Evolutionary conservation across 2,888 invertebrate genomes (phyloP), one percentile per base, ranked within the genome.

Genomic region (Ditula angustiorana): DNA sequence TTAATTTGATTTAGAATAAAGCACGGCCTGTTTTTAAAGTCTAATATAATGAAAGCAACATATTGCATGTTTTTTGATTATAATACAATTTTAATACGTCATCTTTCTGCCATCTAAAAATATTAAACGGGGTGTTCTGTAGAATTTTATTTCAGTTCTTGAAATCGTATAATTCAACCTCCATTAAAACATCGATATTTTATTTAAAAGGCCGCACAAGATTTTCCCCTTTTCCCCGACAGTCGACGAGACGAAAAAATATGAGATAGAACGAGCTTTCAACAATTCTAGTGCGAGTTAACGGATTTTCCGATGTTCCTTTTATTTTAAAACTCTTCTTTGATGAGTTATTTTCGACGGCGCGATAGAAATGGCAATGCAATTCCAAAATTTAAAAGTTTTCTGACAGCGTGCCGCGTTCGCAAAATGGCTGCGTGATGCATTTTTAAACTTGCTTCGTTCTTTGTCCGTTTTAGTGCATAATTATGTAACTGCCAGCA

Each of bases 291-390:
- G 53, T 59, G 24, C 57, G 58, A 64, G 64, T 64, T 64, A 64
- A 64, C 64, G 64, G 64, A 64, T 59, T 64, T 64, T 64, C 58
- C 44, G 26, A 26, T 41, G 46, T 59, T 59, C 64, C 53, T 64
- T 57, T 64, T 64, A 58, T 64, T 64, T 56, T 44, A 53, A 63
- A 71, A 71, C 71, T 73, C 71, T 74, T 77, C 71, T 75, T 78
- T 79, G 73, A 76, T 70, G 72, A 76, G 74, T 74, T 76, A 76
- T 80, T 76, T 78, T 71, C 74, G 71, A 69, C 55, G 23, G 52
- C 41, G 62, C 28, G 49, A 53, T 53, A 59, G 58, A 13, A 53
- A 21, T 52, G 50, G 24, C 61, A 67, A 67, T 65, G 63, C 52
- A 67, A 70, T 72, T 73, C 70, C 61, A 73, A 67, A n/a, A 72